These are phyloP conservation scores for Netelia virgata DNA, from an alignment of 2,888 invertebrate genomes.

Conservation along the genomic window DNA sequence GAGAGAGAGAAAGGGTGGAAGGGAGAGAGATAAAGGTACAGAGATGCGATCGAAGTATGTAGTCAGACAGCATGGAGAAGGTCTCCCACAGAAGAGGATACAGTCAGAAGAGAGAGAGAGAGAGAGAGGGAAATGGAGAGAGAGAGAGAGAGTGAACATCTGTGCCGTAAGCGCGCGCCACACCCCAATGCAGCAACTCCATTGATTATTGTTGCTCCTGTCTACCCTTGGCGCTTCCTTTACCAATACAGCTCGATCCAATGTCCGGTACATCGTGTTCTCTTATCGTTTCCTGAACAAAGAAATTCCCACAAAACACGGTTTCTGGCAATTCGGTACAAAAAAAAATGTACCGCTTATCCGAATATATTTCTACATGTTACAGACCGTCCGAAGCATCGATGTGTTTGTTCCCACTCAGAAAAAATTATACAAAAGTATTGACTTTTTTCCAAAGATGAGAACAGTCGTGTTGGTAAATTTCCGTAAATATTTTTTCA, in stretches of 20 bases:
- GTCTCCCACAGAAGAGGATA: constrained; percentile 54
- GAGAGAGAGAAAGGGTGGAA: constrained; percentile 27
- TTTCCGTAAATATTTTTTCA: no score
- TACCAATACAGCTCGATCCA: constrained; percentile 27
- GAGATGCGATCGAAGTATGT: constrained; percentile 80
- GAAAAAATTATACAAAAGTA: no score
- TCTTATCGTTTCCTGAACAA: neutral
- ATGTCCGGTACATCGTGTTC: neutral
- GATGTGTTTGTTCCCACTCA: no score
- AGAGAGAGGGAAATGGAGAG: constrained; percentile 29
- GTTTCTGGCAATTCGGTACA: neutral
- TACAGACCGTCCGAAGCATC: no score
- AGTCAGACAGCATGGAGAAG: constrained; percentile 81
- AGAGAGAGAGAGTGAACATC: constrained; percentile 61
- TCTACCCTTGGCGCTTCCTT: constrained; percentile 49
- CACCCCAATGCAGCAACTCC: constrained; percentile 84
- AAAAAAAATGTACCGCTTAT: neutral
- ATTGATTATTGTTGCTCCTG: constrained; percentile 83
- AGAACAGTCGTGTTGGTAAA: no score
- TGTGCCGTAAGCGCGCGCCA: constrained; percentile 80
- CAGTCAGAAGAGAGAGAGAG: constrained; percentile 37
- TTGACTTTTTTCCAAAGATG: no score
- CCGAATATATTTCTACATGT: no score
- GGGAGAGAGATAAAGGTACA: constrained; percentile 62
- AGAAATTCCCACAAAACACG: neutral